Evolutionary conservation across 1,140 invertebrate genomes (phyloP).

Genomic region (Drosophila repleta): DNA sequence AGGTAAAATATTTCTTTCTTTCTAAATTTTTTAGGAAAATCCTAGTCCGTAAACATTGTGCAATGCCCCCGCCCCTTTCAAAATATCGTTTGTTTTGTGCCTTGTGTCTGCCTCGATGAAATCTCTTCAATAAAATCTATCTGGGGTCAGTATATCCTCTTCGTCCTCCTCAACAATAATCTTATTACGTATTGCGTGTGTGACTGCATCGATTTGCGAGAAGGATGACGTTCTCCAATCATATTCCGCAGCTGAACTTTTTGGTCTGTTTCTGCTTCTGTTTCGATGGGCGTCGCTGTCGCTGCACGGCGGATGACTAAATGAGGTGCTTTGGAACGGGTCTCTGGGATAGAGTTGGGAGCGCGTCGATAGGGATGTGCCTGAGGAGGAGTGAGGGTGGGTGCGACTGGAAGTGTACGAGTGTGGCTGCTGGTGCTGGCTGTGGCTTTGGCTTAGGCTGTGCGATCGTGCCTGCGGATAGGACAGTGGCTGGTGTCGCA

Average conservation of each 20-base stretch:
- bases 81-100: constrained; percentile 12
- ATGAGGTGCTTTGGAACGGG: constrained; percentile 59
- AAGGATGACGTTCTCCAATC: constrained; percentile 53
- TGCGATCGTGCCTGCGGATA: constrained; percentile 52
- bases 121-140: constrained; percentile 83
- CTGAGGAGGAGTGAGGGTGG: constrained; percentile 5
- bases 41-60: constrained; percentile 20
- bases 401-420: constrained; percentile 21
- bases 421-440: constrained; percentile 19
- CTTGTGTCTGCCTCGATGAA: constrained; percentile 51
- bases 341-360: constrained; percentile 18
- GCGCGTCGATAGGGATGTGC: constrained; percentile 19
- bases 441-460: constrained; percentile 16
- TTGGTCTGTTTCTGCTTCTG: constrained; percentile 40
- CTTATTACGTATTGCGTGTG: constrained; percentile 79
- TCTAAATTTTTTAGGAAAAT: neutral
- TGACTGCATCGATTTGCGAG: constrained; percentile 69
- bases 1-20: neutral
- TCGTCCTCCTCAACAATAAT: constrained; percentile 81
- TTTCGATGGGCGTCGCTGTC: constrained; percentile 3
- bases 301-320: constrained; percentile 39
- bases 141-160: constrained; percentile 75
- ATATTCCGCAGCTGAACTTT: constrained; percentile 2
- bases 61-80: constrained; percentile 4
- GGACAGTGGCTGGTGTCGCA: constrained; percentile 69